A percentile compares a stretch with the other conserved stretches of the same genome.
phyloP scores from a whole-genome alignment of 2,113 vertebrate species.

The human (Homo sapiens) region GRCh38 chr12:78825501-78826000 shows the following conservation, averaged over 20 bases:
- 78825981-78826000: background rate
- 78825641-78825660: background rate
- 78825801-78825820: constrained; percentile 6
- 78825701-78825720: background rate
- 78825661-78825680: background rate
- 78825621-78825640: background rate
- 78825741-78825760: background rate
- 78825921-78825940: constrained; percentile 18
- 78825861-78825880: background rate
- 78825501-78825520: background rate
- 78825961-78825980: background rate
- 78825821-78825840: background rate
- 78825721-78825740: background rate
- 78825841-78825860: background rate
- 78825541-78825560: background rate
- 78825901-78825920: background rate
- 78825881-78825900: background rate
- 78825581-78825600: background rate
- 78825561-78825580: background rate
- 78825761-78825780: background rate
- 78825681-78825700: background rate
- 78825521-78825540: background rate
- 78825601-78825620: background rate
- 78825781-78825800: background rate
- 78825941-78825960: background rate